Conservation (phyloP, 2,888 invertebrate species). For the Autographa pulchrina region DNA sequence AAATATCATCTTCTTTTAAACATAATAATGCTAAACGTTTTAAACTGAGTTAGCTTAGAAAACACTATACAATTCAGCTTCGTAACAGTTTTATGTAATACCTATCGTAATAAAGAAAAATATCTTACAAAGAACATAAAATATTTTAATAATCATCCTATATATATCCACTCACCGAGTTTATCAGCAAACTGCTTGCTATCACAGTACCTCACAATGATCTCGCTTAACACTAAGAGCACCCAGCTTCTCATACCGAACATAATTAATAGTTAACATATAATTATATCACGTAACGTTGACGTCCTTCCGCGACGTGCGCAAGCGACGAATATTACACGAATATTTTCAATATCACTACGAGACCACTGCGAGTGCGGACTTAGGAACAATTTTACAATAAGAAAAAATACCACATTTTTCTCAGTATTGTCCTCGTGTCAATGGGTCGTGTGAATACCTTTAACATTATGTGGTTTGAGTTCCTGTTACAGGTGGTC, state of each 20-base stretch:
- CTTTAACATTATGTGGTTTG: not conserved
- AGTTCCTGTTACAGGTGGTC: not conserved
- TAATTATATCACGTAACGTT: conserved; percentile 5
- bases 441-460: not conserved
- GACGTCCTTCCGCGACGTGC: not conserved
- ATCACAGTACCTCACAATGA: conserved; percentile 6
- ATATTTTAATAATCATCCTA: too few relatives aligned
- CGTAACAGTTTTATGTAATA: too few relatives aligned
- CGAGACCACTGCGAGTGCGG: conserved; percentile 1
- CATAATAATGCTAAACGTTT: too few relatives aligned
- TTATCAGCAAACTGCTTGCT: not conserved
- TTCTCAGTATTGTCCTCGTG: not conserved
- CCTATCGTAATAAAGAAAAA: too few relatives aligned
- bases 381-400: conserved; percentile 12
- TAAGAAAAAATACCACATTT: not conserved
- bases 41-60: too few relatives aligned
- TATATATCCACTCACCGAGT: conserved; percentile 20
- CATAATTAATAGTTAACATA: conserved; percentile 5
- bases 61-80: too few relatives aligned
- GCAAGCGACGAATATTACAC: conserved; percentile 5
- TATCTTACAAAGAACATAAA: too few relatives aligned
- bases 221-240: conserved; percentile 8
- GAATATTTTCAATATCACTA: not conserved
- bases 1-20: too few relatives aligned
- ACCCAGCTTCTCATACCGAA: conserved; percentile 25